Conservation (phyloP, 2,888 invertebrate species). For the Amiota minor region DNA sequence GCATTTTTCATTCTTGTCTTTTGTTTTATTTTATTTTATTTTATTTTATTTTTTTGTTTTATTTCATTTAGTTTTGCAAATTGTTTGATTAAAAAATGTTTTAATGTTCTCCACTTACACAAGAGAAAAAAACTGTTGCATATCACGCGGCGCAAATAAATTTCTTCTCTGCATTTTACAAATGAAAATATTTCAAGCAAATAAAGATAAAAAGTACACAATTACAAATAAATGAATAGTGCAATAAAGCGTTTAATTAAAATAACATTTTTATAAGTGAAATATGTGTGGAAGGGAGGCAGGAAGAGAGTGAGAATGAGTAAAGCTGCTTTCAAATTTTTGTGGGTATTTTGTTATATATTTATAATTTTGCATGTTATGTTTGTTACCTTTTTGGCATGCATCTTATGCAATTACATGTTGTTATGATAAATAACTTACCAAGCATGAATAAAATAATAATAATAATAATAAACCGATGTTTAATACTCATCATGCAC, state of each 20-base stretch:
- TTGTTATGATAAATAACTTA: constrained; percentile 6
- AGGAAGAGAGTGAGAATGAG: too few relatives aligned
- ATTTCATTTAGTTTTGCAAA: too few relatives aligned
- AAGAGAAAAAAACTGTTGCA: constrained; percentile 5
- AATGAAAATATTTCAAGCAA: background rate
- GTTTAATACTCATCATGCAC: too few relatives aligned
- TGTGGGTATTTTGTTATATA: too few relatives aligned
- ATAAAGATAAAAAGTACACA: background rate
- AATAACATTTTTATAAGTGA: background rate
- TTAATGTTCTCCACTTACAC: background rate
- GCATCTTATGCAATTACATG: constrained; percentile 12
- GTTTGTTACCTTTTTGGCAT: background rate
- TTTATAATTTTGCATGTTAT: background rate
- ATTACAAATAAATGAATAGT: background rate
- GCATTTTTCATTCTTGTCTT: too few relatives aligned
- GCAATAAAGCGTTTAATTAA: constrained; percentile 16
- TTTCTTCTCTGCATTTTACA: background rate
- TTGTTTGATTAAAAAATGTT: constrained; percentile 17
- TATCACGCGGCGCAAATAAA: constrained; percentile 15
- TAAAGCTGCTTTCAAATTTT: too few relatives aligned
- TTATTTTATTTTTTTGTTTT: constrained; percentile 8
- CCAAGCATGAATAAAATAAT: too few relatives aligned
- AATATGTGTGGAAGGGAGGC: too few relatives aligned
- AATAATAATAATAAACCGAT: too few relatives aligned
- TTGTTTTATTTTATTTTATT: constrained; percentile 2